A percentile compares a stretch with the other conserved stretches of the same genome.
These are phyloP conservation scores for Lepisosteus osseus DNA, from an alignment of 2,113 vertebrate species.

Conservation along the genomic window DNA sequence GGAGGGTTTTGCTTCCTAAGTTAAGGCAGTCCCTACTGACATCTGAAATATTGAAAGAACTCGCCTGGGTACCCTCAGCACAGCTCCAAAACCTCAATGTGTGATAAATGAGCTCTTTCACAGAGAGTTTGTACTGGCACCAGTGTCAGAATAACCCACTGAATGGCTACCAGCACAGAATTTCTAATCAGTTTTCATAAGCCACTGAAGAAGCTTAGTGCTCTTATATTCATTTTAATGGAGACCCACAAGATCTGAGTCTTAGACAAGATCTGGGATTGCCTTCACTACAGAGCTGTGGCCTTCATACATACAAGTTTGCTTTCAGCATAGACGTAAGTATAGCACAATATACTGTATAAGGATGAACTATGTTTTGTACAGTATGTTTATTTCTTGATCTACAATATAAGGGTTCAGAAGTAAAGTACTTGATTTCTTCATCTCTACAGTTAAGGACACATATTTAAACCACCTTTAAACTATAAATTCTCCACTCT, in stretches of 20 bases:
- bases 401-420: too few relatives aligned
- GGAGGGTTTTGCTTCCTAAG: constrained; percentile 30
- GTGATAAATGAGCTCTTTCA: constrained; percentile 82
- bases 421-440: too few relatives aligned
- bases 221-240: background rate
- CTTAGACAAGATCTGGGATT: background rate
- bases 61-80: constrained; percentile 39
- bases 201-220: background rate
- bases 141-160: constrained; percentile 51
- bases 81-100: constrained; percentile 47
- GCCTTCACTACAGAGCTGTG: too few relatives aligned
- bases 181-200: constrained; percentile 58
- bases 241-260: background rate
- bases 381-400: too few relatives aligned
- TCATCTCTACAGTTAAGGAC: too few relatives aligned
- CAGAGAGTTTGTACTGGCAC: constrained; percentile 78
- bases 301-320: too few relatives aligned
- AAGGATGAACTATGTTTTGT: too few relatives aligned
- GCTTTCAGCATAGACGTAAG: too few relatives aligned
- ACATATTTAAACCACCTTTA: too few relatives aligned
- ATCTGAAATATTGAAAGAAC: constrained; percentile 26
- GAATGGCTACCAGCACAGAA: constrained; percentile 62
- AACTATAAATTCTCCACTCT: too few relatives aligned
- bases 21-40: constrained; percentile 29
- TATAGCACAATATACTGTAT: too few relatives aligned